These are phyloP conservation scores for Dusona sp. DNA, from an alignment of 2,888 invertebrate species.

Conservation along the genomic window DNA sequence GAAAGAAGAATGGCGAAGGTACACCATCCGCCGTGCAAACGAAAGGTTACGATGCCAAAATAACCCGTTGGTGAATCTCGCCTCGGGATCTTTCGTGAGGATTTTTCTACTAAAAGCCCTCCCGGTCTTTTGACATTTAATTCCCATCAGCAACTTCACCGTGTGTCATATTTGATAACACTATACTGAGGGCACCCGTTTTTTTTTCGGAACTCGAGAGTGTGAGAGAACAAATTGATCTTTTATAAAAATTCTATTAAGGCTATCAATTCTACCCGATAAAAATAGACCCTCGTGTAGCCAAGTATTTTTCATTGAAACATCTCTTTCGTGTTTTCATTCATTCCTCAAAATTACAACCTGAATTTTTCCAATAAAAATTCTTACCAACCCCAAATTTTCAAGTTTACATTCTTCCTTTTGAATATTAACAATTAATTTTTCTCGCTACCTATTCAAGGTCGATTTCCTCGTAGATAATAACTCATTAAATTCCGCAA, in stretches of 20 bases:
- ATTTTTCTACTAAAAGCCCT: conserved; percentile 21
- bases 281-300: not conserved
- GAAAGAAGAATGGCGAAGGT: conserved; percentile 19
- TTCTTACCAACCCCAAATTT: not conserved
- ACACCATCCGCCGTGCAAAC: not conserved
- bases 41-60: conserved; percentile 7
- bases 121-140: conserved; percentile 30
- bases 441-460: not conserved
- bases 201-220: not conserved
- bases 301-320: not conserved
- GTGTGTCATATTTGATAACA: not conserved
- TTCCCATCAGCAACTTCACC: not conserved
- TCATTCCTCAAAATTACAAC: not conserved
- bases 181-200: not conserved
- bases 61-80: conserved; percentile 38
- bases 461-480: not conserved
- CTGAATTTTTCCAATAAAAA: not conserved
- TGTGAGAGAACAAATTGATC: not conserved
- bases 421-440: not conserved
- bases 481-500: not conserved
- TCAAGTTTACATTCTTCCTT: not conserved
- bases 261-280: not conserved
- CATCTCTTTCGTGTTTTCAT: not conserved
- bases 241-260: conserved; percentile 4
- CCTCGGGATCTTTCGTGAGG: conserved; percentile 21